A percentile compares a stretch with the other conserved stretches of the same genome.
Conservation (phyloP, 2,888 invertebrate genomes). For the Amphiduros pacificus region DNA sequence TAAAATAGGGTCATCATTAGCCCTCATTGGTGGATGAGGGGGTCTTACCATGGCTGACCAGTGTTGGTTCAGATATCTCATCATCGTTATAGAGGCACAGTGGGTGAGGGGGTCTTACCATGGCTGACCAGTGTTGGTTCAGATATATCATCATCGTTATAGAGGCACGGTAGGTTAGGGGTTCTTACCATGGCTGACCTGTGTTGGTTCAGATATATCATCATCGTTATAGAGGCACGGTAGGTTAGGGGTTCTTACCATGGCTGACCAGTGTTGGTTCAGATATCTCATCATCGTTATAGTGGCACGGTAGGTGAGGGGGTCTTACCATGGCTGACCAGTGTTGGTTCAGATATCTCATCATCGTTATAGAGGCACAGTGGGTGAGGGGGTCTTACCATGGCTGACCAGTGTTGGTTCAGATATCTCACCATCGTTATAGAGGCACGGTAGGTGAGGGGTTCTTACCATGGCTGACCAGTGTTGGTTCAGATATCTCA, state of each 20-base stretch:
- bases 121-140: neutral
- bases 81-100: neutral
- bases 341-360: neutral
- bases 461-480: no score
- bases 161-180: neutral
- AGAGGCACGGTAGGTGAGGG: neutral
- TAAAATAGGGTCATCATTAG: no score
- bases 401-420: neutral
- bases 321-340: slow-evolving; percentile 1
- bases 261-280: neutral
- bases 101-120: neutral
- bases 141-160: neutral
- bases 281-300: neutral
- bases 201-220: neutral
- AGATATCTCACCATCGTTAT: neutral
- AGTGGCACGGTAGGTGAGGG: neutral
- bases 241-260: neutral
- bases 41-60: slow-evolving; percentile 1
- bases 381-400: neutral
- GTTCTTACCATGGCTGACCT: neutral
- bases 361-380: neutral
- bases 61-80: neutral
- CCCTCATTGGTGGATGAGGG: no score
- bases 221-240: neutral
- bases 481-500: no score